Evolutionary conservation across 92 coral and sea anemone genomes (phyloP), one percentile per base, ranked within the genome.

Genomic region (Palythoa caribaeorum): DNA sequence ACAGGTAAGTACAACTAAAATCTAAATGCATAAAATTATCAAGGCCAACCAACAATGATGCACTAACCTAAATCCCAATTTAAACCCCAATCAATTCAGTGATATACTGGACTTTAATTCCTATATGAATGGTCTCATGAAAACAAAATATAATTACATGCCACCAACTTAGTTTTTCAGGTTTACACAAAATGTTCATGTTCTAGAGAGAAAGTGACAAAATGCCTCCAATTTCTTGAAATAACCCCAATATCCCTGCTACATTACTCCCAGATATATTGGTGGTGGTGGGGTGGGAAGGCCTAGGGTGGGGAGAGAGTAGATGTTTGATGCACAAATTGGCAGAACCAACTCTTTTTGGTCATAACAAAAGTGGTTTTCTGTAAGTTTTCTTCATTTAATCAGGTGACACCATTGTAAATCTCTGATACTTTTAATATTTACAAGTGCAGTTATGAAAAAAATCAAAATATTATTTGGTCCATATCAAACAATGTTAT

Each of bases 211-310:
- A 78, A 48, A 53, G 83, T 36, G n/a, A 59, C 35, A 70, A 78
- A 78, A 57, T 78, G 83, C 71, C 28, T 36, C 83, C 83, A 78
- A 57, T 16, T 78, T 78, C 83, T 59, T 59, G 36, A 36, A 55
- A 78, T 36, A 78, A 59, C 38, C 62, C 68, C 81, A 40, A 51
- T 53, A 39, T 77, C 81, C 81, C 81, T 77, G 81, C 81, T 77
- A 77, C 81, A 77, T 77, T 77, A 77, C 59, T 75, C 38, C 62
- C 60, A 44, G 28, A 50, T 75, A 14, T 59, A 59, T 59, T 75
- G 62, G 79, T n/a, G 59, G 54, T 44, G 59, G 79, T 59, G 66
- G 66, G 66, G 66, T 59, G 66, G 60, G 78, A 19, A 48, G 78
- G 40, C 17, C 17, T 35, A 11, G n/a, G 50, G 76, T 35, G 51